phyloP scores from a whole-genome alignment of 2,113 vertebrate genomes.

The Junco hyemalis region DNA sequence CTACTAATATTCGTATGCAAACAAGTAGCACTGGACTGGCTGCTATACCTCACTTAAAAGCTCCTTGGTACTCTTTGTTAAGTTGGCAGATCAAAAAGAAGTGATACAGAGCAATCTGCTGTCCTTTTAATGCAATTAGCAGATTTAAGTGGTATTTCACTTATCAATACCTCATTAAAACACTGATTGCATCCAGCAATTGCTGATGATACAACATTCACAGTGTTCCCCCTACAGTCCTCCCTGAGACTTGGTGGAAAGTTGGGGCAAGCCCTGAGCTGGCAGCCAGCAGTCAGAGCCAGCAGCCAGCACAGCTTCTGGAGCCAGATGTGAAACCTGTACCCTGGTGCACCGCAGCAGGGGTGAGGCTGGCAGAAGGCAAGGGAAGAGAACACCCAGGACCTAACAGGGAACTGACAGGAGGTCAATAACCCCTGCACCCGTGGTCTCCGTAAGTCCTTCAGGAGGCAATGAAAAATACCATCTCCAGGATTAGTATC shows the following conservation, averaged over 20 bases:
- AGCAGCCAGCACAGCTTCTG: background rate
- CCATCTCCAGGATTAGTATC: rapidly evolving
- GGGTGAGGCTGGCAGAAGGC: background rate
- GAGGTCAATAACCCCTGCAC: rapidly evolving
- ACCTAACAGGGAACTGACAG: no score
- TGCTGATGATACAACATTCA: background rate
- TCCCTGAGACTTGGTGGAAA: background rate
- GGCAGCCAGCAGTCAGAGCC: background rate
- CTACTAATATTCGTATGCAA: constrained; percentile 43
- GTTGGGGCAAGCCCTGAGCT: background rate
- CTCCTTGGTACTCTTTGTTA: constrained; percentile 9
- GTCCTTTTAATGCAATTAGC: constrained; percentile 52
- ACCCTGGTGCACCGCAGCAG: background rate
- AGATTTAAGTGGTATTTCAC: constrained; percentile 54
- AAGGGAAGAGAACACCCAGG: background rate
- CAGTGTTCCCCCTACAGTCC: constrained; percentile 44
- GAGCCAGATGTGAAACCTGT: background rate
- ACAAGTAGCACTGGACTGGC: background rate
- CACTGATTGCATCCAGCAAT: background rate
- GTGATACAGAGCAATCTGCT: constrained; percentile 5
- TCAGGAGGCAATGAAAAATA: background rate
- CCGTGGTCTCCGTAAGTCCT: background rate
- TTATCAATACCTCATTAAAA: constrained; percentile 32
- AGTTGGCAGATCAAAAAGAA: constrained; percentile 28
- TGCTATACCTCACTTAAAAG: constrained; percentile 31